Base-by-base conservation (phyloP, 1,140 invertebrate species). In the Orius insidiosus region DNA sequence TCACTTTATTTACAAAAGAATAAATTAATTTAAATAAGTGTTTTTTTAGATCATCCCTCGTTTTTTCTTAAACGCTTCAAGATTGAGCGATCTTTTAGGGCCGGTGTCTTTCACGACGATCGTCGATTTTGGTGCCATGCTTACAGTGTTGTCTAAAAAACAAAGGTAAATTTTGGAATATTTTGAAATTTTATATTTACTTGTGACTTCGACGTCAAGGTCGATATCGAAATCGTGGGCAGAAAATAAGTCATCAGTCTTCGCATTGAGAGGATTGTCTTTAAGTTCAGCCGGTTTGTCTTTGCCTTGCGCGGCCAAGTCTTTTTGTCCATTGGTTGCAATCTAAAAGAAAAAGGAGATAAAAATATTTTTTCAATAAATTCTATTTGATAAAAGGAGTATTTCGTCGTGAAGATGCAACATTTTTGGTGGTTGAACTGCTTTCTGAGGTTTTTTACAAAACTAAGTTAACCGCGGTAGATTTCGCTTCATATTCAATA, bases 151-250 rank as follows among this genome's bases (percentile, higher is more conserved):
- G 52, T 69, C 80, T 82, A 56, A 24, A 24, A 24, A 24, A 24
- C 3, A 24, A 24, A 24, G 11, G 31, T 40, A 24, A 47, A 40
- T 1, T 30, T 44, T 34, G 16, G 8, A 47, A 47, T 15, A 43
- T 5, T 8, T 33, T 9, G 41, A 39, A 44, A 48, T 35, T 42
- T 37, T 32, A 36, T 53, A 70, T 71, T 71, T 63, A 85, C 85
- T 79, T 55, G 79, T 70, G 51, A 80, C 65, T 45, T 84, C 80
- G 51, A 89, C 76, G 64, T 89, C 85, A 47, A 96, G 67, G 61
- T 95, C 89, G 54, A 97, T 95, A 57, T 97, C 90, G 66, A 97
- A 97, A 66, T 97, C 85, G 61, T 97, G 92, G 46, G 90, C 79
- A 41, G 80, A 82, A 64, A 94, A 96, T 4, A 95, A 63, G 56